A percentile compares a stretch with the other conserved stretches of the same genome.
phyloP scores from a whole-genome alignment of 2,888 invertebrate genomes.

The Xanthorhoe spadicearia region DNA sequence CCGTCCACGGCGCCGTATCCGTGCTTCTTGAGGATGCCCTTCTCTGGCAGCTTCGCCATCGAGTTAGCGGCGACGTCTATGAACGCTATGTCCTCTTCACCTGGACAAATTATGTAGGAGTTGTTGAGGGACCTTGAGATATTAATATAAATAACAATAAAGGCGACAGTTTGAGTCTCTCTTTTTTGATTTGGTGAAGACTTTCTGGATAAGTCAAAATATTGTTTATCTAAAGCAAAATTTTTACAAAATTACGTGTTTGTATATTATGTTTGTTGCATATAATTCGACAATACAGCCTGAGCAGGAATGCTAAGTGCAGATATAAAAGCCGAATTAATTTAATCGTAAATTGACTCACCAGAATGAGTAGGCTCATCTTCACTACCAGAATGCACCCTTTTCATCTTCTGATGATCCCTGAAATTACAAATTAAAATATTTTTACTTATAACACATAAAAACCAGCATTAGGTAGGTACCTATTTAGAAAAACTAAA shows the following conservation, averaged over 20 bases:
- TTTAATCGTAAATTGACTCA: constrained; percentile 56
- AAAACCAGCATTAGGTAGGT: background rate
- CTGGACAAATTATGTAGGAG: constrained; percentile 67
- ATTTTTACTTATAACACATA: background rate
- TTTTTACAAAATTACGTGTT: too few species aligned
- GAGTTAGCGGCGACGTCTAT: constrained; percentile 92
- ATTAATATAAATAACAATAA: too few species aligned
- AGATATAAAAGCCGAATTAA: too few species aligned
- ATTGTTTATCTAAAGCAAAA: too few species aligned
- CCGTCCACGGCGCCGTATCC: constrained; percentile 91
- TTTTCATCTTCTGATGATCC: constrained; percentile 93
- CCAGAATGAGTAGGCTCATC: constrained; percentile 92
- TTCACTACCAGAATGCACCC: constrained; percentile 89
- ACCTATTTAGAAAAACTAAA: background rate
- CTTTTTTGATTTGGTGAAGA: too few species aligned
- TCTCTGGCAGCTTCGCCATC: constrained; percentile 92
- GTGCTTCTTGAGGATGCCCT: constrained; percentile 96
- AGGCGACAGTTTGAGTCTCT: too few species aligned
- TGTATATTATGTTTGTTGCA: too few species aligned
- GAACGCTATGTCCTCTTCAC: constrained; percentile 92
- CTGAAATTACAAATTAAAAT: constrained; percentile 74
- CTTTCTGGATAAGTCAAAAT: too few species aligned
- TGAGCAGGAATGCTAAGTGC: too few species aligned
- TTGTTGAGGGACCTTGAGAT: too few species aligned
- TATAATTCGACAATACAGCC: too few species aligned